Evolutionary conservation across 1,140 invertebrate species (phyloP), one percentile per base, ranked within the genome.

Genomic region (Bursaphelenchus mucronatus): DNA sequence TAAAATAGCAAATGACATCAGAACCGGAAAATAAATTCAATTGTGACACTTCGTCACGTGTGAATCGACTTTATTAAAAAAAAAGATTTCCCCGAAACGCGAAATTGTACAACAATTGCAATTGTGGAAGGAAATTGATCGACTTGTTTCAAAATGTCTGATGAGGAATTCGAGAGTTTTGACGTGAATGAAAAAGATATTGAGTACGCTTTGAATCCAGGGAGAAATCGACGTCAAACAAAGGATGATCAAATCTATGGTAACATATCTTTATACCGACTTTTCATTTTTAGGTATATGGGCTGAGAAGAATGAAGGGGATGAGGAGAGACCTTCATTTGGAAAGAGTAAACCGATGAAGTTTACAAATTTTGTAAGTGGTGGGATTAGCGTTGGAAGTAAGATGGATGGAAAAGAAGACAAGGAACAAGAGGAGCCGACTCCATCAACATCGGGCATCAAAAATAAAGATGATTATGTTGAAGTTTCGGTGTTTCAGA

Each of bases 311-410:
- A 68, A 78, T 13, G 75, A 79, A 51, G 19, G 70, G 8, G 64
- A 64, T 44, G n/a, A n/a, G n/a, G 64, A 44, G 3, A 19, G 62
- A 9, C 57, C 56, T 41, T 45, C 61, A 39, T 68, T 54, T 55
- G 30, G 54, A 10, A 7, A 51, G 11, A 68, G 47, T 13, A 72
- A 75, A 13, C 57, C 61, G 55, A 13, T 47, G 69, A 78, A 56
- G 78, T 76, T 62, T 74, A 82, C 82, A 41, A 78, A 63, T 47
- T 85, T 85, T 79, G 78, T 85, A 8, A 83, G 83, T 73, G 84
- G 83, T 30, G 84, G 84, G n/a, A 73, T 84, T 19, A 76, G 78
- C 61, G 53, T 50, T 41, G 76, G 73, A 6, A 66, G 47, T 15
- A 68, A 61, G 44, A 59, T 51, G 40, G 17, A 57, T 8, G 58